A percentile compares a stretch with the other conserved stretches of the same genome.
Conservation (phyloP, 2,888 invertebrate species). For the Drosophila yooni region DNA sequence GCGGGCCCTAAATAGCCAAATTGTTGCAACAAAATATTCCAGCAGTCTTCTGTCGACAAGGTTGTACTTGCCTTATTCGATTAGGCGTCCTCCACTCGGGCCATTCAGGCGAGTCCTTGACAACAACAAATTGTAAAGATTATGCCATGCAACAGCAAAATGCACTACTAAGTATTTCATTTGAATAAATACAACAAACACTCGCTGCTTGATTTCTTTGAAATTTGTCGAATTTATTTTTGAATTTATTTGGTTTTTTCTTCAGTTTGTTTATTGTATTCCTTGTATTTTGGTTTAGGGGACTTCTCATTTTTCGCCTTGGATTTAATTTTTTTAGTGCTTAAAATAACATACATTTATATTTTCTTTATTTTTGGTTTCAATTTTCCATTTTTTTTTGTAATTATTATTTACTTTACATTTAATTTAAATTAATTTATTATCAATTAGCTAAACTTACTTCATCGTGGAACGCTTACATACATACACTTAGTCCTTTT, state of each 20-base stretch:
- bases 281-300: slow-evolving; percentile 61
- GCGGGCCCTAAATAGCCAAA: slow-evolving; percentile 43
- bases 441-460: slow-evolving; percentile 72
- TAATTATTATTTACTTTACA: slow-evolving; percentile 44
- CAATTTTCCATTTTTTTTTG: slow-evolving; percentile 14
- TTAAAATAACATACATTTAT: slow-evolving; percentile 68
- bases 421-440: slow-evolving; percentile 58
- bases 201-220: slow-evolving; percentile 36
- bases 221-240: slow-evolving; percentile 64
- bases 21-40: slow-evolving; percentile 44
- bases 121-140: not conserved
- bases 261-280: slow-evolving; percentile 62
- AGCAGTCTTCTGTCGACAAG: slow-evolving; percentile 20
- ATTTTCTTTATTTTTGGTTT: slow-evolving; percentile 21
- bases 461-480: slow-evolving; percentile 38
- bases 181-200: not conserved
- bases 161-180: too few species aligned
- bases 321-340: slow-evolving; percentile 47
- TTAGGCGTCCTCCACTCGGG: slow-evolving; percentile 6
- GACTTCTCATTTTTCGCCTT: slow-evolving; percentile 38
- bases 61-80: slow-evolving; percentile 8
- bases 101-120: slow-evolving; percentile 9
- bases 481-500: slow-evolving; percentile 50
- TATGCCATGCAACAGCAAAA: not conserved
- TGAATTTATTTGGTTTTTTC: slow-evolving; percentile 47